A percentile compares a stretch with the other conserved stretches of the same genome.
These are phyloP conservation scores for Cherax quadricarinatus DNA, from an alignment of 1,140 invertebrate genomes.

Conservation along the genomic window DNA sequence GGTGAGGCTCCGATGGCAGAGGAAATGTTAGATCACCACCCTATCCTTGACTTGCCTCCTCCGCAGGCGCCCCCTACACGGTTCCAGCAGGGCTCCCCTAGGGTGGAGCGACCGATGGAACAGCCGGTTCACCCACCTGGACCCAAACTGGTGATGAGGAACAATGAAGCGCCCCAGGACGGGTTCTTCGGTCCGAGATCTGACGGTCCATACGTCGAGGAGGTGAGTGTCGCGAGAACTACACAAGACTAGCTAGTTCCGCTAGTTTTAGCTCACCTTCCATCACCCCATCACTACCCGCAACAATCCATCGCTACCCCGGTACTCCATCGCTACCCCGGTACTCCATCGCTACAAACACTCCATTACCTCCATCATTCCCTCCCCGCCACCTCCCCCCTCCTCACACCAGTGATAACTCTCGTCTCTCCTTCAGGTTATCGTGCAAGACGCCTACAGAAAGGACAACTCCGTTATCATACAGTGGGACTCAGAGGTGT, in stretches of 20 bases:
- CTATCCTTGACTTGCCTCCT: slow-evolving; percentile 66
- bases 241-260: too few species aligned
- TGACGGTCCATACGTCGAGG: slow-evolving; percentile 47
- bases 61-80: slow-evolving; percentile 72
- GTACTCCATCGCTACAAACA: too few species aligned
- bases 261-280: too few species aligned
- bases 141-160: slow-evolving; percentile 43
- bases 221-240: neutral
- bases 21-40: neutral
- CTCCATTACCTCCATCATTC: neutral
- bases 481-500: slow-evolving; percentile 91
- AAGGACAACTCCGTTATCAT: slow-evolving; percentile 93
- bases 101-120: slow-evolving; percentile 25
- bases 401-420: neutral
- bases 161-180: neutral
- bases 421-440: slow-evolving; percentile 82
- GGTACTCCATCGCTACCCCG: too few species aligned
- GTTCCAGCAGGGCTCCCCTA: slow-evolving; percentile 42
- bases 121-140: slow-evolving; percentile 35
- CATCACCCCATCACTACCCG: too few species aligned
- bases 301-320: too few species aligned
- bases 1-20: slow-evolving; percentile 28
- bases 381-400: neutral
- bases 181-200: slow-evolving; percentile 23
- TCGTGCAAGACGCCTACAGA: slow-evolving; percentile 89